Base-by-base conservation (phyloP, 1,140 invertebrate genomes). In the Drosophila subobscura region DNA sequence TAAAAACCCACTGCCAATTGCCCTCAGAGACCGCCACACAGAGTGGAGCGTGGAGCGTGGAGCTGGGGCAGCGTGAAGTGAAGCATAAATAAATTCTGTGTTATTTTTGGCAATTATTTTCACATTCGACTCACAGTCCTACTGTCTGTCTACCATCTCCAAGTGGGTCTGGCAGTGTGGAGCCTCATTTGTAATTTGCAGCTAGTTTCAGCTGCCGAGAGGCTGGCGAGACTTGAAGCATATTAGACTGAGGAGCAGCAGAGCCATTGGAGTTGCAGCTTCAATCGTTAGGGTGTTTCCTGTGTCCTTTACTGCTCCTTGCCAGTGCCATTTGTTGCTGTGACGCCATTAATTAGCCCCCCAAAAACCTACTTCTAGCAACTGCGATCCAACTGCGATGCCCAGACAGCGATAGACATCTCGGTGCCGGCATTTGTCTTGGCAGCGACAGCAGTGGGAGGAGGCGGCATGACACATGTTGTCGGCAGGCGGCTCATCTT, bases 81-180 rank as follows among this genome's bases (percentile, higher is more conserved):
- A 61, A 67, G 81, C 83, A 86, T 88, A 86, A 86, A 86, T 86
- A 84, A 84, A 84, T 85, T 74, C 70, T 74, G 54, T 88, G 83
- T 86, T 86, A 81, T 88, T 86, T 86, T 86, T 86, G 81, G 81
- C 81, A 88, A 86, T 86, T 86, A 86, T 86, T 86, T 86, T 88
- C 81, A 88, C 81, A 86, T 86, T 86, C 81, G 83, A 75, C 61
- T 83, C 70, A 72, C 66, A 61, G 66, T 75, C 73, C 16, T 20
- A 20, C 16, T 61, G 27, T 42, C 64, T 57, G 50, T 7, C 51
- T 55, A 16, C 20, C 25, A 51, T 16, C 57, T 46, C 10, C 16
- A 42, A 66, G 59, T 44, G 40, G 10, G 37, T 25, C 22, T 55
- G 45, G 29, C n/a, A 16, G 27, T 55, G 67, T 51, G 59, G 80